Percentiles rank a stretch among this genome's conserved stretches.
Evolutionary conservation across 1,140 invertebrate genomes (phyloP).

Genomic region (Aricia agestis): DNA sequence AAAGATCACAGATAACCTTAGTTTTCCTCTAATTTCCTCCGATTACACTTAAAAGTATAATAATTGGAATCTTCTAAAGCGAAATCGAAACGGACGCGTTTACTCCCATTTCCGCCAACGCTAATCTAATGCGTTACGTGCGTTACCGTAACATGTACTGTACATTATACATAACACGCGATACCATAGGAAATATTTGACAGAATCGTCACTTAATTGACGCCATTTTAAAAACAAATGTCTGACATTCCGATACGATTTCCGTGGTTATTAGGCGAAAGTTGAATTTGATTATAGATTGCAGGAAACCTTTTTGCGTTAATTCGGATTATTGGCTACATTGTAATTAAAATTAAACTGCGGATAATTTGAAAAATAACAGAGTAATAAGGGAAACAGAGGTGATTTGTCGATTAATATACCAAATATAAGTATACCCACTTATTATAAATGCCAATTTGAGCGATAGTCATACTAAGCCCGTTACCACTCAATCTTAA

Average conservation of each 20-base stretch:
- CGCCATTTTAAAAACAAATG: slow-evolving; percentile 6
- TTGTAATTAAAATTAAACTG: not conserved
- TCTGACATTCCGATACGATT: not conserved
- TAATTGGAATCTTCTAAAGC: not conserved
- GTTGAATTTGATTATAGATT: not conserved
- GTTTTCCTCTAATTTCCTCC: not conserved
- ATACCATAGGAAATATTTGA: slow-evolving; percentile 8
- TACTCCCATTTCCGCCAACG: slow-evolving; percentile 3
- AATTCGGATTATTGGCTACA: not conserved
- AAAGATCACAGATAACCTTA: not conserved
- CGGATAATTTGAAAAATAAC: not conserved
- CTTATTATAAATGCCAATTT: too few relatives aligned
- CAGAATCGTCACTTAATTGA: slow-evolving; percentile 2
- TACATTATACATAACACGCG: slow-evolving; percentile 6
- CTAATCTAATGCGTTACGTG: slow-evolving; percentile 9
- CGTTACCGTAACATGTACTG: slow-evolving; percentile 2
- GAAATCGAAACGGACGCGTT: slow-evolving; percentile 15
- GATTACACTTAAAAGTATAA: not conserved
- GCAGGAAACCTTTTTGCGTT: not conserved
- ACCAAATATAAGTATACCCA: not conserved
- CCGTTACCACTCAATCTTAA: too few relatives aligned
- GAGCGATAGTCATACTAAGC: too few relatives aligned
- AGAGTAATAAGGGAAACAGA: not conserved
- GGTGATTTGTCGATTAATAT: too few relatives aligned
- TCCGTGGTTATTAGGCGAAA: slow-evolving; percentile 11